Conservation (phyloP, 1,140 invertebrate genomes). For the Nylanderia fulva region DNA sequence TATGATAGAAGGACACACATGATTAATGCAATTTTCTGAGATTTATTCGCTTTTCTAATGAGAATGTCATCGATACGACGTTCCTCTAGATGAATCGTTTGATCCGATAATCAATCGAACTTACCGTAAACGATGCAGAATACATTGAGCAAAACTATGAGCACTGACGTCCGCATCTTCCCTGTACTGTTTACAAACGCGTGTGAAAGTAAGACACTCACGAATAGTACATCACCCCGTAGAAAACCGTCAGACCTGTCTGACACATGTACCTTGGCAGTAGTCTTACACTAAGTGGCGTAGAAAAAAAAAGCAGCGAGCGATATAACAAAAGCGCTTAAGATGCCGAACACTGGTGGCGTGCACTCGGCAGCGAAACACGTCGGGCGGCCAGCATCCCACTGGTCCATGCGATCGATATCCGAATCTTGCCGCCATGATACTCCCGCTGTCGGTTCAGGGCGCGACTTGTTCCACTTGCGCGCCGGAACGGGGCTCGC, state of each 20-base stretch:
- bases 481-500: constrained; percentile 23
- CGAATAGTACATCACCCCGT: constrained; percentile 55
- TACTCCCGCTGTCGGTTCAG: constrained; percentile 10
- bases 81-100: not conserved
- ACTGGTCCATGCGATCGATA: constrained; percentile 78
- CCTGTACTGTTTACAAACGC: constrained; percentile 62
- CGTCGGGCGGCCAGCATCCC: constrained; percentile 70
- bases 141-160: constrained; percentile 56
- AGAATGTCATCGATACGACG: not conserved
- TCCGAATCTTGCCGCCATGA: constrained; percentile 74
- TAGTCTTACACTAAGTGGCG: constrained; percentile 31
- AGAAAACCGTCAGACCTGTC: constrained; percentile 2
- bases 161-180: constrained; percentile 60
- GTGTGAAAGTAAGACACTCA: constrained; percentile 10
- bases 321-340: constrained; percentile 44
- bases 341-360: constrained; percentile 8
- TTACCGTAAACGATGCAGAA: constrained; percentile 62
- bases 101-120: not conserved
- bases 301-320: constrained; percentile 42
- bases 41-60: not conserved
- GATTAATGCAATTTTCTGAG: not conserved
- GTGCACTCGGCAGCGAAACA: constrained; percentile 54
- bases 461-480: constrained; percentile 16
- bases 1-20: not conserved
- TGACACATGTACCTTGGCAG: constrained; percentile 46